Evolutionary conservation across 2,113 vertebrate genomes (phyloP), one percentile per base, ranked within the genome.

Genomic region (Hippocampus barbouri): DNA sequence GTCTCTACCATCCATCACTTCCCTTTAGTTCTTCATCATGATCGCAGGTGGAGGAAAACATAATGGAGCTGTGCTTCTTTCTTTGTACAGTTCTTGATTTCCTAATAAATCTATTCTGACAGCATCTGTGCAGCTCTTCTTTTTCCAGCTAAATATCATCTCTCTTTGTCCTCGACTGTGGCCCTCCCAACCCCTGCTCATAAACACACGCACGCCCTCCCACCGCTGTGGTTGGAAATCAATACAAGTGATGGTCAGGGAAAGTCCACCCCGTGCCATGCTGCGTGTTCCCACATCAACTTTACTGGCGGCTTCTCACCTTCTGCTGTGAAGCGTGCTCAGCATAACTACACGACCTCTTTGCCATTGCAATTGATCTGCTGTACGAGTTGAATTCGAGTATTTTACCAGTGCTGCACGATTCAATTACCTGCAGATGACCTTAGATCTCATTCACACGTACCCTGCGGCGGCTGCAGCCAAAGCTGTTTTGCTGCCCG

Each of bases 341-440:
- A 40, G 71, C 71, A 43, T 59, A 63, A 25, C 38, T 40, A 71
- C 76, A 43, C 67, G 38, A 61, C 69, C 76, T 18, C 27, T 79
- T 75, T 71, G 76, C 78, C 81, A 83, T 66, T 81, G 82, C 71
- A 69, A 65, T 69, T 66, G 77, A 67, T 85, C 75, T 59, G 47
- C 68, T 11, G 23, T 47, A 30, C 68, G 43, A 49, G 47, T 57
- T 68, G 74, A 77, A 65, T 71, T 79, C 30, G 75, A 83, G 67
- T 62, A 72, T 76, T 86, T 83, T 59, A 78, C 23, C 75, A 83
- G 53, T 71, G 81, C 70, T 69, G 57, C 18, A 0, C 54, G 75
- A 85, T 82, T 83, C 79, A 83, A 80, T 88, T 81, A 87, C 76
- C 78, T 73, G 69, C 72, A 49, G 73, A 69, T 78, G 83, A 87